These are phyloP conservation scores for Drosophila bunnanda DNA, from an alignment of 2,888 invertebrate genomes.

Conservation along the genomic window DNA sequence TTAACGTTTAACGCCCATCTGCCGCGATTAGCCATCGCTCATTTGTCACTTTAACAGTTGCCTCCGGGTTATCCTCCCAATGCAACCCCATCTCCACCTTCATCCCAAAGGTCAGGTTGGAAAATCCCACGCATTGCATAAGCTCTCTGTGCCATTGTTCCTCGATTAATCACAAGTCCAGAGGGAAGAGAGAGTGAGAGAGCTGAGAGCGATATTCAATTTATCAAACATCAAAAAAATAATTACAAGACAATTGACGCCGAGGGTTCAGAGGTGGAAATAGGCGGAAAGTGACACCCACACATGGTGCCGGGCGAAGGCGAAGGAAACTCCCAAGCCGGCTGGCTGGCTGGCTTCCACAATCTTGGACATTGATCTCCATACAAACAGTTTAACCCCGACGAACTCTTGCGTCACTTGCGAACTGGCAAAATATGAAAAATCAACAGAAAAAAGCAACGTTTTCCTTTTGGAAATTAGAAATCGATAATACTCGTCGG, in stretches of 20 bases:
- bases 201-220: slow-evolving; percentile 67
- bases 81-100: slow-evolving; percentile 8
- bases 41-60: slow-evolving; percentile 68
- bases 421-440: slow-evolving; percentile 15
- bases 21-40: slow-evolving; percentile 68
- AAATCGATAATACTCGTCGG: slow-evolving; percentile 58
- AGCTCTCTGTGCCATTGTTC: slow-evolving; percentile 46
- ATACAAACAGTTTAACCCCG: slow-evolving; percentile 78
- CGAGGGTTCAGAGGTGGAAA: slow-evolving; percentile 53
- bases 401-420: slow-evolving; percentile 70
- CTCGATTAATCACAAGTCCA: slow-evolving; percentile 55
- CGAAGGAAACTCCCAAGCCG: slow-evolving; percentile 26
- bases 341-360: slow-evolving; percentile 15
- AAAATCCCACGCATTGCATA: slow-evolving; percentile 76
- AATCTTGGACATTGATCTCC: slow-evolving; percentile 71
- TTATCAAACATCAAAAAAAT: slow-evolving; percentile 68
- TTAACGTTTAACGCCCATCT: slow-evolving; percentile 12
- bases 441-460: slow-evolving; percentile 30
- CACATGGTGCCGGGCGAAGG: slow-evolving; percentile 25
- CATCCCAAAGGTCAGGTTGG: slow-evolving; percentile 62
- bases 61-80: slow-evolving; percentile 21
- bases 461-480: slow-evolving; percentile 56
- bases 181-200: neutral
- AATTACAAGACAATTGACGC: slow-evolving; percentile 79
- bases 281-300: slow-evolving; percentile 75